These are phyloP conservation scores for Frankliniella intonsa DNA, from an alignment of 2,888 invertebrate species.

Conservation along the genomic window DNA sequence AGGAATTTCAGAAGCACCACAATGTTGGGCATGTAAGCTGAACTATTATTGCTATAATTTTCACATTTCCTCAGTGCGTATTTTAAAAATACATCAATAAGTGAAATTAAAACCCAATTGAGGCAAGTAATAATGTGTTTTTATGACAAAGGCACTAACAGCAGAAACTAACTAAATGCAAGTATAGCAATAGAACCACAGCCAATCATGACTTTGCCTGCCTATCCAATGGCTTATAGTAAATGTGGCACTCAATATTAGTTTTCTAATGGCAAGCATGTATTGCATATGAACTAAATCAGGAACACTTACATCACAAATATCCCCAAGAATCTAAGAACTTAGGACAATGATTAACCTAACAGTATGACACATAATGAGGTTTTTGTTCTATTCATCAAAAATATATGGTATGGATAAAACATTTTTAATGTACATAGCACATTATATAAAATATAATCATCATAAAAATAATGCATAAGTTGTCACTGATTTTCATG, in stretches of 20 bases:
- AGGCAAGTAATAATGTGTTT: neutral
- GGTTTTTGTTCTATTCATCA: neutral
- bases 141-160: neutral
- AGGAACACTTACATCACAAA: neutral
- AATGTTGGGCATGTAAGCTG: neutral
- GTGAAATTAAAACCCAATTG: neutral
- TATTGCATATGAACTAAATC: neutral
- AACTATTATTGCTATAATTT: neutral
- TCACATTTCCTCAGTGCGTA: neutral
- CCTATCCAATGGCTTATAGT: neutral
- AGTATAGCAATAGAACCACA: neutral
- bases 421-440: constrained; percentile 14
- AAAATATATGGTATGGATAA: neutral
- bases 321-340: neutral
- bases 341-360: neutral
- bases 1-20: neutral
- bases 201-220: neutral
- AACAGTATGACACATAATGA: neutral
- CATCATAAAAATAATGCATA: constrained; percentile 14
- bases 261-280: constrained; percentile 9
- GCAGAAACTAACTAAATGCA: neutral
- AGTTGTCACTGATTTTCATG: constrained; percentile 2
- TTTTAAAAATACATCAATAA: neutral
- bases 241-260: constrained; percentile 5
- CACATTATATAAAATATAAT: constrained; percentile 7